Conservation (phyloP, 2,113 vertebrate species). For the Neopipo cinnamomea region DNA sequence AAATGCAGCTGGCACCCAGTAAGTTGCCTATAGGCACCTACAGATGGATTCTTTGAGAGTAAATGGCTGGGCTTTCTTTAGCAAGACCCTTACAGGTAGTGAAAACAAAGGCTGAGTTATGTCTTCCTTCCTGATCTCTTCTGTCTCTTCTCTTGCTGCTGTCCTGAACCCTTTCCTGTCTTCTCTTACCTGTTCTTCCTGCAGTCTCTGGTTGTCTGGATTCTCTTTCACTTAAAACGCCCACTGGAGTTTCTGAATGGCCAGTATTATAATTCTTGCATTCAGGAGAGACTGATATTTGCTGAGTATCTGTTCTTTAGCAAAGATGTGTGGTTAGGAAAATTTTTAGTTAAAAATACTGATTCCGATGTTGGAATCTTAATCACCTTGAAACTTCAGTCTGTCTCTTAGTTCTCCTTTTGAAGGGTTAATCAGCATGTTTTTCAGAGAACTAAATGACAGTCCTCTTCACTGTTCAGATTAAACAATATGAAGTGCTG, state of each 20-base stretch:
- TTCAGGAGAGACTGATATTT: not conserved
- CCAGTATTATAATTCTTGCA: not conserved
- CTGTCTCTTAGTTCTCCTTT: not conserved
- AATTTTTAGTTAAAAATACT: not conserved
- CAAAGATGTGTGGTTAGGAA: not conserved
- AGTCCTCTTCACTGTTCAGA: not conserved
- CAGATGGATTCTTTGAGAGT: not conserved
- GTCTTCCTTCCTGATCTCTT: not conserved
- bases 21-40: no score
- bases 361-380: not conserved
- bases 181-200: not conserved
- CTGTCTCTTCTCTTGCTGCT: not conserved
- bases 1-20: not conserved
- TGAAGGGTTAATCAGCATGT: not conserved
- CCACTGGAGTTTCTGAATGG: not conserved
- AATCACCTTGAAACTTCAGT: not conserved
- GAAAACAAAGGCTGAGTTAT: not conserved
- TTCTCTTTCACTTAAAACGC: not conserved
- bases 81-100: not conserved
- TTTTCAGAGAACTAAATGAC: not conserved
- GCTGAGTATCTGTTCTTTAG: not conserved
- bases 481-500: slow-evolving; percentile 29
- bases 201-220: not conserved
- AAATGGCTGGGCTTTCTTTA: not conserved
- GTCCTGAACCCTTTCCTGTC: not conserved